These are phyloP conservation scores for Catamblyrhynchus diadema DNA, from an alignment of 2,797 vertebrate species.

Conservation along the genomic window DNA sequence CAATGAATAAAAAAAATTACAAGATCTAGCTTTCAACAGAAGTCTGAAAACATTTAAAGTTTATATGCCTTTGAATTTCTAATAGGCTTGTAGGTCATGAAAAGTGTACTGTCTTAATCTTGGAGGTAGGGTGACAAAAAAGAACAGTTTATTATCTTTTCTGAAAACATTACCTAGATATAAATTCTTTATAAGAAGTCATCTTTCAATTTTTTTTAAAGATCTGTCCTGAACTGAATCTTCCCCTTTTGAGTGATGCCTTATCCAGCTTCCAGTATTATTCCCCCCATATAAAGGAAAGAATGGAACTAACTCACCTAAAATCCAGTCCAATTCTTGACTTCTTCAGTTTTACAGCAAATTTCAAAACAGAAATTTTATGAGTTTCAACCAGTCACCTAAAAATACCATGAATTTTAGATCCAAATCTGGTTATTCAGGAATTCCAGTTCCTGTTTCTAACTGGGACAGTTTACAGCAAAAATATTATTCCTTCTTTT, in stretches of 20 bases:
- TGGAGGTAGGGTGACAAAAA: neutral
- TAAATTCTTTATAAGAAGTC: constrained; percentile 5
- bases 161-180: constrained; percentile 13
- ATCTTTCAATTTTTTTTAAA: neutral
- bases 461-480: neutral
- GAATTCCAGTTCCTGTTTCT: neutral
- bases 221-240: neutral
- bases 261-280: neutral
- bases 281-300: neutral
- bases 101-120: constrained; percentile 36
- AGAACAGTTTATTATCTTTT: constrained; percentile 11
- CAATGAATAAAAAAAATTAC: neutral
- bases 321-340: neutral
- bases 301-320: neutral
- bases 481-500: neutral
- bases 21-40: neutral
- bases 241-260: neutral
- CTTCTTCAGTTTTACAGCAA: neutral
- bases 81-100: neutral
- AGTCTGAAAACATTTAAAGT: neutral
- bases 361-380: neutral
- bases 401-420: neutral
- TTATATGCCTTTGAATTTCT: constrained; percentile 9
- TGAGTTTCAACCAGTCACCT: neutral
- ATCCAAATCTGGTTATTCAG: neutral